Conservation (phyloP, 2,888 invertebrate genomes). For the Lissocephala sabroskyi region DNA sequence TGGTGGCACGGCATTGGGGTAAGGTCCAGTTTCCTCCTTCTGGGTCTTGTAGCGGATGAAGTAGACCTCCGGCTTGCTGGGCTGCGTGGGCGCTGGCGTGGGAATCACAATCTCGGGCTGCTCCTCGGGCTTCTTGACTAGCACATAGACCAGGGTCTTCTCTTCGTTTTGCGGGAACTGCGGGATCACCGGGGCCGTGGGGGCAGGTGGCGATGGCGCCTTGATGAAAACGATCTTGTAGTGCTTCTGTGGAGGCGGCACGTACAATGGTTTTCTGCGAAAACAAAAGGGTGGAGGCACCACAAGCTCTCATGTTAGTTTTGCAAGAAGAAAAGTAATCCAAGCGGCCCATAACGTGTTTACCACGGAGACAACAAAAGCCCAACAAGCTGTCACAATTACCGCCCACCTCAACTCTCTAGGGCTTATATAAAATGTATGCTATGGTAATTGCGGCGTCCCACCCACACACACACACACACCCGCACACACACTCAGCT, state of each 20-base stretch:
- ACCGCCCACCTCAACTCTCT: constrained; percentile 20
- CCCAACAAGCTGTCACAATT: constrained; percentile 30
- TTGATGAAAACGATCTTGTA: constrained; percentile 87
- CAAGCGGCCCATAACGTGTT: constrained; percentile 17
- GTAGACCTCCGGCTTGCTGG: constrained; percentile 84
- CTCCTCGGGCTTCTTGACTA: constrained; percentile 84
- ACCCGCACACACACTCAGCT: not conserved
- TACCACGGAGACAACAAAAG: constrained; percentile 17
- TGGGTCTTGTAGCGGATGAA: constrained; percentile 85
- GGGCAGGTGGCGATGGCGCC: constrained; percentile 78
- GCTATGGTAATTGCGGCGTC: constrained; percentile 45
- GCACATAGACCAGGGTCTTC: constrained; percentile 82
- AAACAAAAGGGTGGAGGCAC: constrained; percentile 13
- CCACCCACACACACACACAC: constrained; percentile 1
- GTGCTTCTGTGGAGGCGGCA: constrained; percentile 81
- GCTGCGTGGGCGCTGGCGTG: constrained; percentile 81
- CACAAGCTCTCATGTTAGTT: not conserved
- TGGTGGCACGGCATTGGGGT: constrained; percentile 71
- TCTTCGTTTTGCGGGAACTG: constrained; percentile 81
- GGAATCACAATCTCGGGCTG: constrained; percentile 80
- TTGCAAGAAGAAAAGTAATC: constrained; percentile 7
- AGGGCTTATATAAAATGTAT: constrained; percentile 40
- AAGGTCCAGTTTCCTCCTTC: constrained; percentile 71
- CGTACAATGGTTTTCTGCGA: constrained; percentile 74
- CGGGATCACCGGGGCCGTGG: constrained; percentile 77